Evolutionary conservation across 2,797 vertebrate genomes (phyloP).

Genomic region (Macropus fuliginosus): DNA sequence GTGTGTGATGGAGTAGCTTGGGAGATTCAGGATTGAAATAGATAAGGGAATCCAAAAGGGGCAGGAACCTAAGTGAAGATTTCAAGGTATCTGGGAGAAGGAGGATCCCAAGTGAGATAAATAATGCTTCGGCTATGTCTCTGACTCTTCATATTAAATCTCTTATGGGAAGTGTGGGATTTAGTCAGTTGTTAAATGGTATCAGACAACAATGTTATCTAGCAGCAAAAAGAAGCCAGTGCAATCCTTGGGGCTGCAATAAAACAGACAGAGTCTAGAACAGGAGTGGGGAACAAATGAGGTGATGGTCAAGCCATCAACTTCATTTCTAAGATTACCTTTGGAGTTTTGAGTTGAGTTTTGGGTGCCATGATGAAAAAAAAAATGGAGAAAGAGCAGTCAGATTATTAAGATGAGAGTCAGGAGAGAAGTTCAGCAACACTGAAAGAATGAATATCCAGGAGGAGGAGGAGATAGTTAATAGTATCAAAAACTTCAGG

Average conservation of each 20-base stretch:
- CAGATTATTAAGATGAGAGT: background rate
- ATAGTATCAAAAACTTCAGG: background rate
- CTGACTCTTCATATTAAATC: background rate
- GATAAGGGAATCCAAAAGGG: background rate
- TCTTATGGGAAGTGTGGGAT: background rate
- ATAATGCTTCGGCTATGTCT: background rate
- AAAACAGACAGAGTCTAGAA: background rate
- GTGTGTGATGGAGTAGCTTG: background rate
- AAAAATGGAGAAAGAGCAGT: background rate
- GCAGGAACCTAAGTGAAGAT: background rate
- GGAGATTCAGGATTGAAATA: background rate
- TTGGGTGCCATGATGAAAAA: background rate
- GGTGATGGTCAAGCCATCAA: background rate
- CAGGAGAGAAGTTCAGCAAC: background rate
- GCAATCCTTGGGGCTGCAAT: background rate
- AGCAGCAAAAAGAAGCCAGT: background rate
- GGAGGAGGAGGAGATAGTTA: background rate
- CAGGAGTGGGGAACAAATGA: background rate
- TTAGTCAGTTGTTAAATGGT: background rate
- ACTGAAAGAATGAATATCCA: background rate
- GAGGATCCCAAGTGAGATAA: background rate
- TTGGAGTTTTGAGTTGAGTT: background rate
- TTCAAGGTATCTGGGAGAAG: background rate
- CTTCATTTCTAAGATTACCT: background rate
- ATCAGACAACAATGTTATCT: background rate